Percentiles rank a stretch among this genome's conserved stretches.
Conservation (phyloP, 2,113 vertebrate species). For the Atrichornis clamosus region DNA sequence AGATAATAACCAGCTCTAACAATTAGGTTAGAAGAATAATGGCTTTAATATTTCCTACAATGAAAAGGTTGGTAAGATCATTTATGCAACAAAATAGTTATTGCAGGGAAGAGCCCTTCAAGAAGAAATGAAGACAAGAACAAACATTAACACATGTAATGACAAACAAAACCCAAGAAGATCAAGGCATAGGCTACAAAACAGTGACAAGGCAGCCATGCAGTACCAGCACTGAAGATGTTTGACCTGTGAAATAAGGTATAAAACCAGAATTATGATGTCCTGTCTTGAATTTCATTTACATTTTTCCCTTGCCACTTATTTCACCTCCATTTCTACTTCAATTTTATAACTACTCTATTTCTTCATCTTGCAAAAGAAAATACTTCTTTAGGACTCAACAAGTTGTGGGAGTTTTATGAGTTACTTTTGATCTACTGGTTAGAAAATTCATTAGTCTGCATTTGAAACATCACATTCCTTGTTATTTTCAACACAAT, state of each 20-base stretch:
- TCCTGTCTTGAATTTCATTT: background rate
- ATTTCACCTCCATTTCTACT: background rate
- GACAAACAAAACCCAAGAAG: background rate
- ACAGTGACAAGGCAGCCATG: background rate
- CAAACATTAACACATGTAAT: background rate
- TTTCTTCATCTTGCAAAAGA: background rate
- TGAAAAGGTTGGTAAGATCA: background rate
- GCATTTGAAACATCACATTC: background rate
- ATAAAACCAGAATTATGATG: background rate
- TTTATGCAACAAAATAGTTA: background rate
- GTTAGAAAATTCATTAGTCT: background rate
- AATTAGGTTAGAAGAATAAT: slow-evolving; percentile 48
- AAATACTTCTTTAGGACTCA: background rate
- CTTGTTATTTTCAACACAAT: background rate
- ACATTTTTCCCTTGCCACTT: background rate
- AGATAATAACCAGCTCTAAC: slow-evolving; percentile 53
- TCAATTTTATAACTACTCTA: background rate
- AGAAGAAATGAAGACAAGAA: background rate
- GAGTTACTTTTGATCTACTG: background rate
- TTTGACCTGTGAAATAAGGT: background rate
- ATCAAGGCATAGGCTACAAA: background rate
- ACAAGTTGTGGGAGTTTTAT: background rate
- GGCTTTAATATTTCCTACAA: background rate
- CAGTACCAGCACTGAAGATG: background rate
- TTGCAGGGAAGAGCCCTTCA: background rate